phyloP scores from a whole-genome alignment of 2,797 vertebrate genomes.

The Danio kyathit region DNA sequence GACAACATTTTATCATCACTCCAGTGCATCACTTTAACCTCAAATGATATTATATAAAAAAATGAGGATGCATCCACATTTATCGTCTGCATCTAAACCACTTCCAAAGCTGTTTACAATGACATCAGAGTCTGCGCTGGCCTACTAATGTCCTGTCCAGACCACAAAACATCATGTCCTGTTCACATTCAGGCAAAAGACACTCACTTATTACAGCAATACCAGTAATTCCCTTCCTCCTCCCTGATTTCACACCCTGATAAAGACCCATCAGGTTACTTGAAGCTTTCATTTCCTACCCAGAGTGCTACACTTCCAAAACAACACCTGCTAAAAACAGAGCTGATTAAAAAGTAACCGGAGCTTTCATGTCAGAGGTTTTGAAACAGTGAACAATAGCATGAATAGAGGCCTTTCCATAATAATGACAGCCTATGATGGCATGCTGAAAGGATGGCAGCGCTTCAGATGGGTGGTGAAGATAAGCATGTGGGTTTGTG shows the following conservation, averaged over 20 bases:
- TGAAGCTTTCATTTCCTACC: background rate
- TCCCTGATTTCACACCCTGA: slow-evolving; percentile 22
- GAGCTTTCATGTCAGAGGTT: slow-evolving; percentile 2
- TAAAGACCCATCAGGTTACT: background rate
- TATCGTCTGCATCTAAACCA: background rate
- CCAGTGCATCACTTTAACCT: background rate
- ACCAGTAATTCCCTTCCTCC: background rate
- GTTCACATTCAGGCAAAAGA: background rate
- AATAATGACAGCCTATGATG: slow-evolving; percentile 37
- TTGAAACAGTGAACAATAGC: slow-evolving; percentile 28
- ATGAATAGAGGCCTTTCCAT: slow-evolving; percentile 36
- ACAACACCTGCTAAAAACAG: slow-evolving; percentile 4
- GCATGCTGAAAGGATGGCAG: slow-evolving; percentile 19
- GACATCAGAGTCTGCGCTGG: background rate
- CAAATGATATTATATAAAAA: background rate
- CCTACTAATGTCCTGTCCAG: background rate
- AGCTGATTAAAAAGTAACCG: background rate
- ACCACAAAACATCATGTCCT: slow-evolving; percentile 5
- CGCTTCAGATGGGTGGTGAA: slow-evolving; percentile 23
- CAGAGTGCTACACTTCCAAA: background rate
- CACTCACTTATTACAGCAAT: background rate
- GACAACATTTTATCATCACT: background rate
- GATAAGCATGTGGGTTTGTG: slow-evolving; percentile 49
- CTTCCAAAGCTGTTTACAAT: background rate
- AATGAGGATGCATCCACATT: background rate